Evolutionary conservation across 1,140 invertebrate genomes (phyloP), one percentile per base, ranked within the genome.

Genomic region (Aricia agestis): DNA sequence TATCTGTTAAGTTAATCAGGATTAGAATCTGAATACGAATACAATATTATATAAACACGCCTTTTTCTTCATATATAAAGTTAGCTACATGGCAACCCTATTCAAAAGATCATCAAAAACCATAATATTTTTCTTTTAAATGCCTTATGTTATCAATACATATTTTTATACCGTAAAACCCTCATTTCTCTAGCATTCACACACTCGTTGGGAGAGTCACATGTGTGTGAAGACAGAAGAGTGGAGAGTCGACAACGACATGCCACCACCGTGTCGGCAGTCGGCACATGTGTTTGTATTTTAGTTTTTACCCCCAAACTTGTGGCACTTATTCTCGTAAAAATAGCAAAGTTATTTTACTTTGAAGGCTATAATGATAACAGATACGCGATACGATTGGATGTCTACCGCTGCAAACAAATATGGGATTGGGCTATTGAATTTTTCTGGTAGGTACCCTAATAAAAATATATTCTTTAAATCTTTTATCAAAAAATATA

Each of bases 161-260:
- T 25, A 63, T 19, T 63, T 19, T 63, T 63, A 19, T 63, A 63
- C 11, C 6, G 18, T 19, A 63, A 25, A 19, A 63, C 17, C 18
- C 59, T 31, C 59, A 63, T 18, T 19, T 63, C 10, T 63, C 18
- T 63, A 59, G 7, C 59, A 63, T 63, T 63, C 59, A 63, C 59
- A 63, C 19, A 63, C 6, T 19, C 59, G 59, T 25, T 63, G 59
- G 18, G 5, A 61, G 59, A 18, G 19, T 63, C 59, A 19, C 59
- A 31, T 18, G 6, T 63, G 59, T 19, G 59, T 63, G 25, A 25
- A n/a, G n/a, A n/a, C n/a, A n/a, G 59, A 63, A 63, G 59, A 19
- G n/a, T 17, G n/a, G 11, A 25, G 6, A 11, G 17, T 61, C 17
- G 11, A n/a, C n/a, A n/a, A n/a, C n/a, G n/a, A 13, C 45, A 52